Base-by-base conservation (phyloP, 1,140 invertebrate species). In the Sweltsa coloradensis region DNA sequence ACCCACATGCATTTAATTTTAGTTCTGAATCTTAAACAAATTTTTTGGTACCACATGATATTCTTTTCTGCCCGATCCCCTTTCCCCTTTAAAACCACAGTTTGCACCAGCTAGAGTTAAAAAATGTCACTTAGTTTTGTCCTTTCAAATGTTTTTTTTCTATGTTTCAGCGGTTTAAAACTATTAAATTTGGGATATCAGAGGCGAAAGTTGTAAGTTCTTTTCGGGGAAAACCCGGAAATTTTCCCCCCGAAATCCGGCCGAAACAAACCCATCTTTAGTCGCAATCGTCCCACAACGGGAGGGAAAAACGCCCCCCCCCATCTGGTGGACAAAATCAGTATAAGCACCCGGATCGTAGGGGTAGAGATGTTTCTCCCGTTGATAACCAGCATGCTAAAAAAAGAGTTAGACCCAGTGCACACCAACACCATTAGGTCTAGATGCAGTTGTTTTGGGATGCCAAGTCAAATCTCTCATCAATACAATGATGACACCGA, bases 131-230 rank as follows among this genome's bases (percentile, higher is more conserved):
- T n/a, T n/a, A n/a, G n/a, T n/a, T n/a, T n/a, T n/a, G n/a, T n/a
- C n/a, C n/a, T n/a, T n/a, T n/a, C n/a, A n/a, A n/a, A n/a, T n/a
- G n/a, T n/a, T 53, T 51, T 52, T 57, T 76, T 73, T n/a, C n/a
- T n/a, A n/a, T n/a, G n/a, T n/a, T n/a, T 19, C 68, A 85, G 83
- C 80, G 41, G 85, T 83, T n/a, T n/a, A 50, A 86, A 83, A 61
- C 72, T 86, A 54, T 71, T 89, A 51, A 85, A 80, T 62, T 85
- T 79, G 76, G 83, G 83, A 58, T 83, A 86, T 64, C 79, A 84
- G 61, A 78, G 76, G 73, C 79, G 39, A 83, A 84, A 58, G 76
- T 25, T 89, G 86, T 70, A 78, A 53, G 84, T 89, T 45, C 67
- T 89, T 57, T 84, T 89, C 43, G 83, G 81, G 54, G 84, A 83